Percentiles rank a stretch among this genome's conserved stretches.
Conservation (phyloP, 1,140 invertebrate species). For the Aphelinus certus region DNA sequence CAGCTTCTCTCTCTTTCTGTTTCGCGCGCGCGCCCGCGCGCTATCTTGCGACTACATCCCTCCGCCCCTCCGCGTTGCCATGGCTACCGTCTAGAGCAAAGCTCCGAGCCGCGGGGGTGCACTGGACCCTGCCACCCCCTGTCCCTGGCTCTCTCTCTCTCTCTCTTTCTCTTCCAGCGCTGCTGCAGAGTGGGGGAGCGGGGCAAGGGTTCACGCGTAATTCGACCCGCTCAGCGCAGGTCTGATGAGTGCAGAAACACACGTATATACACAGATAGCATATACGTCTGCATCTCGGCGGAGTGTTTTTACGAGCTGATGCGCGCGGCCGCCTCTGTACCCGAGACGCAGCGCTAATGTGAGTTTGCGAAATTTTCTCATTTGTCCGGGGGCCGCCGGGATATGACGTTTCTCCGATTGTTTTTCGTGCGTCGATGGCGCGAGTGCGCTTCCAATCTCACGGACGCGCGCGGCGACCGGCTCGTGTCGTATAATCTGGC, state of each 20-base stretch:
- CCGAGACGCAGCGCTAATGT: too few species aligned
- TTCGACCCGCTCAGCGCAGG: background rate
- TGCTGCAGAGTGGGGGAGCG: background rate
- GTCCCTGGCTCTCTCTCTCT: slow-evolving; percentile 48
- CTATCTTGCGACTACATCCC: slow-evolving; percentile 47
- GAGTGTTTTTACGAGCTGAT: too few species aligned
- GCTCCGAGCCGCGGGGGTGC: slow-evolving; percentile 42
- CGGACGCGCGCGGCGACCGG: too few species aligned
- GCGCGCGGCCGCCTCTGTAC: too few species aligned
- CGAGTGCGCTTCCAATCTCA: too few species aligned
- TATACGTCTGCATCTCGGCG: too few species aligned
- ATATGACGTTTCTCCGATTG: too few species aligned
- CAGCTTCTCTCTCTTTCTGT: slow-evolving; percentile 33
- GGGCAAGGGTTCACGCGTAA: slow-evolving; percentile 19
- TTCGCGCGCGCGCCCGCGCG: slow-evolving; percentile 16
- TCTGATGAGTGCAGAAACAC: background rate
- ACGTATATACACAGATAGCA: background rate
- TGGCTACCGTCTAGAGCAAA: slow-evolving; percentile 56
- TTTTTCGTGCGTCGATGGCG: too few species aligned
- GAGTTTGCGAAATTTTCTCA: too few species aligned
- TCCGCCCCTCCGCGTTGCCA: slow-evolving; percentile 50
- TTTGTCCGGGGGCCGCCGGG: too few species aligned
- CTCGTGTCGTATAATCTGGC: too few species aligned
- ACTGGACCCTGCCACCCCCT: slow-evolving; percentile 44
- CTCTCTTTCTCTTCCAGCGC: background rate